Evolutionary conservation across 2,113 vertebrate genomes (phyloP).

Genomic region (Vidua macroura): DNA sequence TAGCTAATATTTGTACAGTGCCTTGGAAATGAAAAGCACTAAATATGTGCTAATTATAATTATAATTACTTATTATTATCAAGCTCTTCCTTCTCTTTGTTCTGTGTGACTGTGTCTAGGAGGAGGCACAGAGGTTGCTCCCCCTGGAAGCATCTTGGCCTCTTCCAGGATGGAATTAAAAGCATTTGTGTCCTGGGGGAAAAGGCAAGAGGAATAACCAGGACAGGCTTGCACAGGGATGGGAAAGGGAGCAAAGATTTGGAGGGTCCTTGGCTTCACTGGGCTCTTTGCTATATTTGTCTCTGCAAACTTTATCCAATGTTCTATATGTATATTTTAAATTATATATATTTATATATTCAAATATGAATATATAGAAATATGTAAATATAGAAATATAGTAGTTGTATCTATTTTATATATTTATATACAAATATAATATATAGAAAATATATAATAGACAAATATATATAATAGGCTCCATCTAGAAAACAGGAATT

Average conservation of each 20-base stretch:
- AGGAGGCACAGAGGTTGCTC: neutral
- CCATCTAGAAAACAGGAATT: neutral
- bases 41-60: conserved; percentile 53
- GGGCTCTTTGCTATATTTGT: neutral
- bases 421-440: neutral
- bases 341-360: neutral
- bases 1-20: conserved; percentile 36
- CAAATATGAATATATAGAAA: neutral
- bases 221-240: neutral
- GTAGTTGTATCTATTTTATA: no score
- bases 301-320: neutral
- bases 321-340: no score
- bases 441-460: neutral
- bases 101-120: neutral
- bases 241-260: neutral
- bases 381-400: no score
- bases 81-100: neutral
- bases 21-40: conserved; percentile 36
- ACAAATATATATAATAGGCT: accelerated
- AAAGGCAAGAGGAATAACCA: neutral
- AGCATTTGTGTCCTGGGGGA: neutral
- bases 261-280: neutral
- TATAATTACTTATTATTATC: conserved; percentile 37
- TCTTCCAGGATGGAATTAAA: neutral
- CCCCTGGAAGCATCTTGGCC: neutral